Evolutionary conservation across 1,140 invertebrate species (phyloP).

Genomic region (Psilanteris sp.): DNA sequence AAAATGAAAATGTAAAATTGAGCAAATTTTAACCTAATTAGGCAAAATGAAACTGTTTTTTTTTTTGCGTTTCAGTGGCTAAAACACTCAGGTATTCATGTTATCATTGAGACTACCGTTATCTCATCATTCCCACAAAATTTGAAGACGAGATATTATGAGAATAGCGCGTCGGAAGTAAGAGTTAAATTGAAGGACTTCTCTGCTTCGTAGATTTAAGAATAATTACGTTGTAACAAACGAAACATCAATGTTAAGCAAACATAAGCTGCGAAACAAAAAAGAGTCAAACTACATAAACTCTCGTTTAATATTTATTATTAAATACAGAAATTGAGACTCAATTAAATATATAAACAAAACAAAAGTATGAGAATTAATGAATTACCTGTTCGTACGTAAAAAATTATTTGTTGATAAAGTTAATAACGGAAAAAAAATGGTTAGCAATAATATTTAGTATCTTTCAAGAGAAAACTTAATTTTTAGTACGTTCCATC

Average conservation of each 20-base stretch:
- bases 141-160: slow-evolving; percentile 66
- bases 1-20: slow-evolving; percentile 41
- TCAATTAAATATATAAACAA: too few relatives aligned
- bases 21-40: slow-evolving; percentile 57
- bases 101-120: slow-evolving; percentile 56
- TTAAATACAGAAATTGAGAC: too few relatives aligned
- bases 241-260: slow-evolving; percentile 10
- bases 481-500: slow-evolving; percentile 10
- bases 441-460: too few relatives aligned
- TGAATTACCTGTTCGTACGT: too few relatives aligned
- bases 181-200: slow-evolving; percentile 65
- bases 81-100: slow-evolving; percentile 32
- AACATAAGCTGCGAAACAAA: slow-evolving; percentile 9
- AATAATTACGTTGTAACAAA: slow-evolving; percentile 64
- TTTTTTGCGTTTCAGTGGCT: slow-evolving; percentile 38
- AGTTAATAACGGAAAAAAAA: too few relatives aligned
- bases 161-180: slow-evolving; percentile 48
- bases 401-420: too few relatives aligned
- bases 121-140: slow-evolving; percentile 57
- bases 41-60: slow-evolving; percentile 23
- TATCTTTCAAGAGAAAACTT: too few relatives aligned
- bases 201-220: slow-evolving; percentile 25
- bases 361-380: too few relatives aligned
- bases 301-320: too few relatives aligned
- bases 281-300: slow-evolving; percentile 22